Evolutionary conservation across 53 echinoderm and acorn worm genomes (phyloP), one percentile per base, ranked within the genome.

Genomic region (Echinometra lucunter): DNA sequence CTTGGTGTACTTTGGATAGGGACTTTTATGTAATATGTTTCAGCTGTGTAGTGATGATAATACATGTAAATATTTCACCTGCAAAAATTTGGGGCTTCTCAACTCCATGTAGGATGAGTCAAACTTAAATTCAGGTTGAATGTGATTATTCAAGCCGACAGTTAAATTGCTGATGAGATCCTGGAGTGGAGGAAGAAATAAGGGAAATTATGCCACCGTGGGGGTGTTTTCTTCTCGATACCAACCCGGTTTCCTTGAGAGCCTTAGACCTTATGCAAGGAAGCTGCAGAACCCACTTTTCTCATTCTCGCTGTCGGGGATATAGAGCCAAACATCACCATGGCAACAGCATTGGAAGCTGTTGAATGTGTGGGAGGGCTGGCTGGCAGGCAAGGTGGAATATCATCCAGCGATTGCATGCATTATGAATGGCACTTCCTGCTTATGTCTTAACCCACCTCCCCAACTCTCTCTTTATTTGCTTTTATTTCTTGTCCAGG

Each of bases 341-440:
- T 89, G 89, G 63, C 40, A 89, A 89, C 63, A 60, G 89, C 89
- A 89, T 58, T 89, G 89, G 89, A 40, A 89, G 89, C 58, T 89
- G 89, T 89, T 89, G 35, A 40, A 89, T 85, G 58, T 89, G 89
- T 89, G 89, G 89, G 88, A 4, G 15, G 88, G 30, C 28, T n/a
- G 88, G 88, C 49, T n/a, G 88, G 60, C 38, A 44, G 88, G 89
- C 57, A 88, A 44, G 81, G 44, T 85, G 49, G 85, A 85, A 85
- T 85, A 58, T 60, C 60, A 89, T 45, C 91, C 91, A 91, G 91
- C 16, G 45, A 30, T 91, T 91, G 91, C 27, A 67, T 67, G 91
- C 91, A 67, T 91, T 70, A 69, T 91, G 69, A 91, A 91, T 69
- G 91, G 40, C 30, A 91, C 91, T 69, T 91, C 91, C 91, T 91